Base-by-base conservation (phyloP, 1,140 invertebrate genomes). In the Procambarus virginalis region DNA sequence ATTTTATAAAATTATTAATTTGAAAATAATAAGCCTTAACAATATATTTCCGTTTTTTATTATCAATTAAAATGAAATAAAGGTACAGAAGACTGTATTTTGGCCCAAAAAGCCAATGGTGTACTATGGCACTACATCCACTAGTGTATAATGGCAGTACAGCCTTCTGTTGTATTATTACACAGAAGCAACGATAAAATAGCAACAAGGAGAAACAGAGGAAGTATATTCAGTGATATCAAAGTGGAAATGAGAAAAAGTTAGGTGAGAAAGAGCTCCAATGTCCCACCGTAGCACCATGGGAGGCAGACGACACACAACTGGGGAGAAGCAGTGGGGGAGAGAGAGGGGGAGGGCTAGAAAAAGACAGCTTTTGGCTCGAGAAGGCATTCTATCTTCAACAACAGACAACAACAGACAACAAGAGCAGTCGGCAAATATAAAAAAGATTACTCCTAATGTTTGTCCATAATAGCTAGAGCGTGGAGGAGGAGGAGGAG, bases 391-490 rank as follows among this genome's bases (percentile, higher is more conserved):
- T 55, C 84, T 86, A 86, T 51, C 51, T 75, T 86, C 75, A 86
- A 86, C 84, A 86, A 86, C 34, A 34, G 34, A 34, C 84, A 86
- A 77, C 84, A 86, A 86, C 84, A 86, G 70, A 86, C 84, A 86
- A 86, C 84, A 86, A 86, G 73, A 85, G 73, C 51, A 76, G 70
- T 86, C 51, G 75, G 84, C 73, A 60, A 34, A 77, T 86, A 86
- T 76, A 86, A 86, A 81, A 55, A 86, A 75, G 60, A n/a, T 86
- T 51, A 22, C 76, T 77, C 48, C 84, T 76, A 81, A 55, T 12
- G 45, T 78, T 46, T 55, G 1, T 9, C 75, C 75, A 58, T 46
- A 49, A 80, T 2, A 86, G 84, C 22, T 51, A 64, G 58, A 68
- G 58, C 34, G 80, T 82, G 34, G 34, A 46, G 76, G 75, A 3